Evolutionary conservation across 2,888 invertebrate genomes (phyloP).

Genomic region (Norana najaformis): DNA sequence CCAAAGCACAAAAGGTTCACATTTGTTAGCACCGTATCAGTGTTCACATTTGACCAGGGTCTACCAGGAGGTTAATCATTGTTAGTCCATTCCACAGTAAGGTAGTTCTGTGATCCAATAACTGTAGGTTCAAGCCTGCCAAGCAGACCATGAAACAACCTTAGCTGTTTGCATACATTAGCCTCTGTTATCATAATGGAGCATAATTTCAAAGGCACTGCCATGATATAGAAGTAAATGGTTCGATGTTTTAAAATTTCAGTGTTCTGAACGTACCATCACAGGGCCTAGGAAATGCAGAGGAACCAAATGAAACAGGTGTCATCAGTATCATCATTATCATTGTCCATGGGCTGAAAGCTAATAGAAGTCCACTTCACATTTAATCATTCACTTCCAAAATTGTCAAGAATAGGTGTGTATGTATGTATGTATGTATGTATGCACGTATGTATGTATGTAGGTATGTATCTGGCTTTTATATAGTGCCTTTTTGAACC

Average conservation of each 20-base stretch:
- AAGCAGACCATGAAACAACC: not conserved
- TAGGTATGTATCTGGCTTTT: too few relatives aligned
- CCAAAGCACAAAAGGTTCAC: not conserved
- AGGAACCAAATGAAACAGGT: not conserved
- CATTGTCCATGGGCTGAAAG: not conserved
- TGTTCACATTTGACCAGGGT: not conserved
- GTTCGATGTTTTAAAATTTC: not conserved
- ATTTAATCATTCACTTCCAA: too few relatives aligned
- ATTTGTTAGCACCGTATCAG: not conserved
- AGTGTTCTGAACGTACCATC: not conserved
- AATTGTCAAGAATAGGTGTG: too few relatives aligned
- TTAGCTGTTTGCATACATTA: not conserved
- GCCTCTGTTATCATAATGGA: not conserved
- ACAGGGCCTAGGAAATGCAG: not conserved
- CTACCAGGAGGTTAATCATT: not conserved
- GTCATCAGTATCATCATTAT: not conserved
- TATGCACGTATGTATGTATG: too few relatives aligned
- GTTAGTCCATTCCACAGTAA: not conserved
- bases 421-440: too few relatives aligned
- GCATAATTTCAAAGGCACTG: not conserved
- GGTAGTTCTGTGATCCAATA: not conserved
- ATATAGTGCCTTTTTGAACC: too few relatives aligned
- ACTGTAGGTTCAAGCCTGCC: not conserved
- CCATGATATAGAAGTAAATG: not conserved
- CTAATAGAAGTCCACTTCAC: not conserved